A percentile compares a stretch with the other conserved stretches of the same genome.
phyloP scores from a whole-genome alignment of 2,113 vertebrate species.

The Syngnathus typhle region DNA sequence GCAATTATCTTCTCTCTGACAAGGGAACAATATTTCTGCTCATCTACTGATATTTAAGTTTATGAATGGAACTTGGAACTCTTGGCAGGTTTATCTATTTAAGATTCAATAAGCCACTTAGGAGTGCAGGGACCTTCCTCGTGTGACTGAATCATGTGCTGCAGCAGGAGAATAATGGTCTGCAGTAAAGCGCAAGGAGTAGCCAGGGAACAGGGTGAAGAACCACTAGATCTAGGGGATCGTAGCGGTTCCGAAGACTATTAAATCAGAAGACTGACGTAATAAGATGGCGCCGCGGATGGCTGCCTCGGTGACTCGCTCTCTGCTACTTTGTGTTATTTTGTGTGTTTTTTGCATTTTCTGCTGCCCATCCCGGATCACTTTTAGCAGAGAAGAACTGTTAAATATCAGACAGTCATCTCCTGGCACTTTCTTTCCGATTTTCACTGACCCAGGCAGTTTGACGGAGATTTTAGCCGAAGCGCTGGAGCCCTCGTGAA shows the following conservation, averaged over 20 bases:
- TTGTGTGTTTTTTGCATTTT: no score
- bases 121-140: not conserved
- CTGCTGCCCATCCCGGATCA: no score
- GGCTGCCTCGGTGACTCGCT: no score
- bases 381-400: no score
- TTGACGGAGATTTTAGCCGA: no score
- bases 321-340: no score
- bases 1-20: conserved; percentile 53
- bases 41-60: conserved; percentile 46
- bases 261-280: not conserved
- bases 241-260: not conserved
- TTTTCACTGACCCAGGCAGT: no score
- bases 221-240: not conserved
- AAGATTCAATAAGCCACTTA: not conserved
- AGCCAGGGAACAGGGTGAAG: not conserved
- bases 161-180: not conserved
- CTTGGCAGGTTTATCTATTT: conserved; percentile 3
- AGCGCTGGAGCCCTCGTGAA: no score
- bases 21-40: conserved; percentile 48
- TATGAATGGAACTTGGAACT: conserved; percentile 1
- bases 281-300: no score
- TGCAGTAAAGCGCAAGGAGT: not conserved
- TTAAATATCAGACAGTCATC: no score
- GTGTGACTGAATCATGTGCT: not conserved
- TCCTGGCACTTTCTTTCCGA: no score